phyloP scores from a whole-genome alignment of 2,797 vertebrate species.

The Karalla daura region DNA sequence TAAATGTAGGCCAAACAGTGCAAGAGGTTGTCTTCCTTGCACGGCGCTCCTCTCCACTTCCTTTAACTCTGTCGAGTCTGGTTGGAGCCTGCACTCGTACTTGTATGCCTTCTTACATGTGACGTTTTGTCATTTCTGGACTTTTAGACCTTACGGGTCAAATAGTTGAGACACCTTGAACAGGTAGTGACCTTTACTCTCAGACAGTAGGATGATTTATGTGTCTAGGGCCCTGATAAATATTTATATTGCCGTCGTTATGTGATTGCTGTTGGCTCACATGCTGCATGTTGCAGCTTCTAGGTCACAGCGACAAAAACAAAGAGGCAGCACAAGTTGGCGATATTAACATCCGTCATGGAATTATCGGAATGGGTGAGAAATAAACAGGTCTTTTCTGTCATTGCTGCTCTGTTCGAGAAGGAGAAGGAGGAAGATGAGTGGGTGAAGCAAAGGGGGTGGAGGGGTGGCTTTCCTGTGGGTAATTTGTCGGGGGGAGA shows the following conservation, averaged over 20 bases:
- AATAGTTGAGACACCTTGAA: neutral
- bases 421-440: slow-evolving; percentile 6
- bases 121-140: too few species aligned
- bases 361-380: too few species aligned
- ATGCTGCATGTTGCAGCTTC: neutral
- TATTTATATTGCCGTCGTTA: slow-evolving; percentile 34
- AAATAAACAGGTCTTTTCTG: neutral
- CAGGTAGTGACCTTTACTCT: neutral
- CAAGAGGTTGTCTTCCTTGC: neutral
- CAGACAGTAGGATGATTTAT: slow-evolving; percentile 24
- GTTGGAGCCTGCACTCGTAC: neutral
- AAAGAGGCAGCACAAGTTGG: neutral
- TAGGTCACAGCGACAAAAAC: slow-evolving; percentile 10
- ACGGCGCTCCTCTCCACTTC: neutral
- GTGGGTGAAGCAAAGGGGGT: slow-evolving; percentile 4
- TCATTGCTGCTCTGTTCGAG: slow-evolving; percentile 2
- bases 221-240: slow-evolving; percentile 41
- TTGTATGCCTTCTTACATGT: too few species aligned
- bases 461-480: slow-evolving; percentile 31
- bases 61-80: slow-evolving; percentile 14
- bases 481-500: slow-evolving; percentile 26
- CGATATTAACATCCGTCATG: too few species aligned
- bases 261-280: slow-evolving; percentile 15
- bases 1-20: slow-evolving; percentile 24
- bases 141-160: neutral